A percentile compares a stretch with the other conserved stretches of the same genome.
Conservation (phyloP, 2,113 vertebrate species). For the Ramphastos sulfuratus region DNA sequence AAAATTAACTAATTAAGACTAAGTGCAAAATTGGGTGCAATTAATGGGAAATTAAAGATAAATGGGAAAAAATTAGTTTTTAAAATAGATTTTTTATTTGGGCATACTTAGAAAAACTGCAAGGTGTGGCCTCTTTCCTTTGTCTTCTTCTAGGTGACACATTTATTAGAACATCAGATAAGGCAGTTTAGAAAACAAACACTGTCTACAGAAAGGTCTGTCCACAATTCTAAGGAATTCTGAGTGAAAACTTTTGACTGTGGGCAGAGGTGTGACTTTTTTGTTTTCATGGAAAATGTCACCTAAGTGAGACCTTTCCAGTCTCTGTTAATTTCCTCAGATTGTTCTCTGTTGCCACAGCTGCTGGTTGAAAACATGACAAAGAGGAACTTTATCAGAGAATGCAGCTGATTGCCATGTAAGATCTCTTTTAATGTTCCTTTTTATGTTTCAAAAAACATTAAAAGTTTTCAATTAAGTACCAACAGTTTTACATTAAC, state of each 20-base stretch:
- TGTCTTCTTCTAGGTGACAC: neutral
- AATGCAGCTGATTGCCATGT: slow-evolving; percentile 7
- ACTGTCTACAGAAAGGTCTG: neutral
- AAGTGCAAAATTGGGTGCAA: slow-evolving; percentile 3
- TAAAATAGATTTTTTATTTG: neutral
- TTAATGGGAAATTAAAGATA: slow-evolving; percentile 24
- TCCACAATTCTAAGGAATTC: neutral
- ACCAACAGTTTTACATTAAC: slow-evolving; percentile 15
- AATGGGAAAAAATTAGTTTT: neutral
- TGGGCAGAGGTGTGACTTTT: neutral
- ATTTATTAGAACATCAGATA: neutral
- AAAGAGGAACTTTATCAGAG: slow-evolving; percentile 30
- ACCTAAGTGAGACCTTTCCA: slow-evolving; percentile 52
- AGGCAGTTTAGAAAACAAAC: neutral
- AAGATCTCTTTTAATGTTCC: slow-evolving; percentile 6
- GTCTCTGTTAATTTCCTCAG: slow-evolving; percentile 46
- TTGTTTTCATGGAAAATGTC: slow-evolving; percentile 30
- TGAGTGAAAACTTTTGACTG: neutral
- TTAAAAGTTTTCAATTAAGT: slow-evolving; percentile 4
- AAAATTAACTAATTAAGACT: slow-evolving; percentile 33
- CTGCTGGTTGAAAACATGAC: slow-evolving; percentile 61
- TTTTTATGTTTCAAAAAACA: neutral
- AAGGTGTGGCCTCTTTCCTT: neutral
- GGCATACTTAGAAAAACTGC: neutral
- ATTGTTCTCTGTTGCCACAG: slow-evolving; percentile 68